Evolutionary conservation across 30 jellyfish, hydroid and myxozoan genomes (phyloP).

Genomic region (Catostylus mosaicus): DNA sequence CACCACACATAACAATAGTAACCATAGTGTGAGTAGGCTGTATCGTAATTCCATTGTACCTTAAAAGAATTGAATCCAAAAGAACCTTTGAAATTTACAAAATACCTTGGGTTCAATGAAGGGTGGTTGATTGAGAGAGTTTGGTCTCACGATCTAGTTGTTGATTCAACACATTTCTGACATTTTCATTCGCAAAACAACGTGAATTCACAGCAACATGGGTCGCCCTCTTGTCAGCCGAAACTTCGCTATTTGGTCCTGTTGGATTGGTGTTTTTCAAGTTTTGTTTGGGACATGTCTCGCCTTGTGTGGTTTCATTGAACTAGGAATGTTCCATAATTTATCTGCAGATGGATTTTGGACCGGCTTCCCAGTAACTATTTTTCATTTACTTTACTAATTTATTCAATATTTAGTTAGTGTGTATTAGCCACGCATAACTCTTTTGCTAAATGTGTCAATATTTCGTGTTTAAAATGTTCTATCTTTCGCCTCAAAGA

Average conservation of each 20-base stretch:
- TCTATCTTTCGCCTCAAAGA: too few species aligned
- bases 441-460: too few species aligned
- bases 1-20: not conserved
- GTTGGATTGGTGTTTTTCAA: conserved; percentile 73
- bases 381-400: not conserved
- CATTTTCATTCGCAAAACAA: not conserved
- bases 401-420: not conserved
- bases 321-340: conserved; percentile 68
- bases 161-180: not conserved
- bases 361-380: conserved; percentile 85
- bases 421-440: too few species aligned
- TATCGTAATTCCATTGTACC: not conserved
- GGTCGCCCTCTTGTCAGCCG: conserved; percentile 49
- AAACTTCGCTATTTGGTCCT: conserved; percentile 28
- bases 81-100: not conserved
- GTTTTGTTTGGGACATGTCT: conserved; percentile 79
- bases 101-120: conserved; percentile 9
- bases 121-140: conserved; percentile 4
- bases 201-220: not conserved
- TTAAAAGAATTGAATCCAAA: not conserved
- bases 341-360: conserved; percentile 82
- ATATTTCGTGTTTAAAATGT: too few species aligned
- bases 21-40: not conserved
- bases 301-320: conserved; percentile 82
- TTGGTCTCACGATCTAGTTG: not conserved